Percentiles rank a stretch among this genome's conserved stretches.
phyloP scores from a whole-genome alignment of 1,140 invertebrate genomes.

The Anastrepha obliqua region DNA sequence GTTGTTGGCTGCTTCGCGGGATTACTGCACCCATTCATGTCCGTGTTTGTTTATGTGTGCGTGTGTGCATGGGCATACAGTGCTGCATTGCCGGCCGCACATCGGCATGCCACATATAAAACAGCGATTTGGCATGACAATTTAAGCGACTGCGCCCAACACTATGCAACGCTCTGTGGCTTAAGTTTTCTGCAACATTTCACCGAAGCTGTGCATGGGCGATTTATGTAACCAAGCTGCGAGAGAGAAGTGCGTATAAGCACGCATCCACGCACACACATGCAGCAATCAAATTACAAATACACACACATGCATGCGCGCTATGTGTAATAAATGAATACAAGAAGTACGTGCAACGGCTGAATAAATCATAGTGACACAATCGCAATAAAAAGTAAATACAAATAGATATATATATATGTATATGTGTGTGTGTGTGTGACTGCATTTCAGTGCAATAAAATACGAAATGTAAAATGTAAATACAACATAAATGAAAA shows the following conservation, averaged over 20 bases:
- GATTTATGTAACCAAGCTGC: slow-evolving; percentile 8
- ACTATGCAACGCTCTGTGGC: slow-evolving; percentile 68
- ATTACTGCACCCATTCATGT: neutral
- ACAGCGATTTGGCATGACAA: slow-evolving; percentile 36
- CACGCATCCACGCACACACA: neutral
- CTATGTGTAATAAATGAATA: slow-evolving; percentile 9
- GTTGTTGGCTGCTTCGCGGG: neutral
- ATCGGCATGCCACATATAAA: slow-evolving; percentile 37
- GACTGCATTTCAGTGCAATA: slow-evolving; percentile 6
- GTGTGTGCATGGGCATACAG: neutral
- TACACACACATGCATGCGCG: neutral
- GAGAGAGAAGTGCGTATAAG: neutral
- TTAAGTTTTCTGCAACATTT: slow-evolving; percentile 67
- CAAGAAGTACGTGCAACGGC: neutral
- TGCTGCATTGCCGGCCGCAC: slow-evolving; percentile 28
- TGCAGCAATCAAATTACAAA: neutral
- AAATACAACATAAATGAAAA: slow-evolving; percentile 48
- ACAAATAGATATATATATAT: neutral
- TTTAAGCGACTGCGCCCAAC: slow-evolving; percentile 62
- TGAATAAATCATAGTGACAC: neutral
- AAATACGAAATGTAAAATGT: slow-evolving; percentile 22
- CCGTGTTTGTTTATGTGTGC: neutral
- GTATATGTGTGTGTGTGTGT: neutral
- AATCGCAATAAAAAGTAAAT: slow-evolving; percentile 39
- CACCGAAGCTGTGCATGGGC: slow-evolving; percentile 61